Conservation (phyloP, 1,140 invertebrate genomes). For the Agraylea sexmaculata region DNA sequence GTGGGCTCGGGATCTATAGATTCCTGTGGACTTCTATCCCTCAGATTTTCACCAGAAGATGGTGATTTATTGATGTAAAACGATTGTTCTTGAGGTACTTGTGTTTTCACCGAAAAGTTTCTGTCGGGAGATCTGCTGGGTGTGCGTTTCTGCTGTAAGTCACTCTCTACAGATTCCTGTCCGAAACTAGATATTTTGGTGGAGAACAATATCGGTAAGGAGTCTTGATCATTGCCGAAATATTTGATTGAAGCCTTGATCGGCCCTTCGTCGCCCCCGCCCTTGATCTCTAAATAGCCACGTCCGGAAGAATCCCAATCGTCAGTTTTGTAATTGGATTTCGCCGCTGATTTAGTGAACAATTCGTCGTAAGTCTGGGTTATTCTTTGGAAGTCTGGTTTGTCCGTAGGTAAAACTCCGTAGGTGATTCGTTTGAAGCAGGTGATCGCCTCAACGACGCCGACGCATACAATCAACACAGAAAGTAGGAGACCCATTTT, state of each 20-base stretch:
- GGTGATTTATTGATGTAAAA: slow-evolving; percentile 23
- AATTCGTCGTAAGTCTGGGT: slow-evolving; percentile 31
- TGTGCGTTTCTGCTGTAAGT: slow-evolving; percentile 12
- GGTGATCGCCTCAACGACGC: slow-evolving; percentile 52
- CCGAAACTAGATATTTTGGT: slow-evolving; percentile 41
- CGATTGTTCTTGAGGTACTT: slow-evolving; percentile 22
- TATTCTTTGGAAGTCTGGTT: slow-evolving; percentile 31
- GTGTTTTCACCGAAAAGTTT: slow-evolving; percentile 27
- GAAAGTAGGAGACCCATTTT: slow-evolving; percentile 58
- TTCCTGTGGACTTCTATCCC: slow-evolving; percentile 20
- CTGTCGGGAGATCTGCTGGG: slow-evolving; percentile 8
- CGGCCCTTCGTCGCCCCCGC: slow-evolving; percentile 30
- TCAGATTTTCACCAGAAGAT: slow-evolving; percentile 23
- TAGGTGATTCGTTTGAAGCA: slow-evolving; percentile 43
- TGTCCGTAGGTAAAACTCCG: slow-evolving; percentile 31
- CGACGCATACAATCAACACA: slow-evolving; percentile 56
- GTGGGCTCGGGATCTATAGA: slow-evolving; percentile 21
- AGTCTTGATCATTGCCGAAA: slow-evolving; percentile 29
- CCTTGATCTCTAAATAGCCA: slow-evolving; percentile 34
- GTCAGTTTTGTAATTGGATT: slow-evolving; percentile 21
- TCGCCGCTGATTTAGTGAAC: slow-evolving; percentile 25
- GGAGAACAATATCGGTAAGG: slow-evolving; percentile 35
- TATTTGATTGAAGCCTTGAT: slow-evolving; percentile 31
- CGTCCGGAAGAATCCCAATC: slow-evolving; percentile 32
- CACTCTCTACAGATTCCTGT: slow-evolving; percentile 34